Percentiles rank a stretch among this genome's conserved stretches.
These are phyloP conservation scores for Agriotes lineatus DNA, from an alignment of 2,888 invertebrate species.

Conservation along the genomic window DNA sequence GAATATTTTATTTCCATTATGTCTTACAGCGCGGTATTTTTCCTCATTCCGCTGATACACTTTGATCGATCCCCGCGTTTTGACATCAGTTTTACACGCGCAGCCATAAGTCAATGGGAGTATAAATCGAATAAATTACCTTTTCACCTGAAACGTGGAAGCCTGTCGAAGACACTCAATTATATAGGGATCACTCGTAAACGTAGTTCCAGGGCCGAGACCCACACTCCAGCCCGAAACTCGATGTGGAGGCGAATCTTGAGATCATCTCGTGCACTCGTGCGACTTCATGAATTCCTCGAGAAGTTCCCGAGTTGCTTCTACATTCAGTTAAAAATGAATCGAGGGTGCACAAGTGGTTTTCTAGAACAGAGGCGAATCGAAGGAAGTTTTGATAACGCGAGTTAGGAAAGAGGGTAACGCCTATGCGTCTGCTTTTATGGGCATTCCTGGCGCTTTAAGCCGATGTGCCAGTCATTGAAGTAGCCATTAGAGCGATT, in stretches of 20 bases:
- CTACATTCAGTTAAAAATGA: slow-evolving; percentile 43
- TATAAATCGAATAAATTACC: slow-evolving; percentile 33
- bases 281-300: slow-evolving; percentile 45
- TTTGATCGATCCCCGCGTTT: slow-evolving; percentile 8
- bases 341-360: slow-evolving; percentile 39
- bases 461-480: too few relatives aligned
- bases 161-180: slow-evolving; percentile 41
- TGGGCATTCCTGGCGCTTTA: too few relatives aligned
- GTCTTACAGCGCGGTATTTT: slow-evolving; percentile 13
- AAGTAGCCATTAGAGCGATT: too few relatives aligned
- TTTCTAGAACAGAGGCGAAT: slow-evolving; percentile 32
- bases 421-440: too few relatives aligned
- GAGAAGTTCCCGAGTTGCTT: slow-evolving; percentile 38
- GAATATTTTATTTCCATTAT: slow-evolving; percentile 37
- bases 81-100: not conserved
- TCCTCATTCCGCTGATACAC: not conserved
- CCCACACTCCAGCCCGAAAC: slow-evolving; percentile 29
- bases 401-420: slow-evolving; percentile 3
- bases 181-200: slow-evolving; percentile 40
- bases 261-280: slow-evolving; percentile 42
- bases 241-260: slow-evolving; percentile 36
- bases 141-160: slow-evolving; percentile 32
- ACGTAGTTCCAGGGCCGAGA: slow-evolving; percentile 36
- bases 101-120: slow-evolving; percentile 27
- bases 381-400: slow-evolving; percentile 32